Evolutionary conservation across 2,797 vertebrate species (phyloP), one percentile per base, ranked within the genome.

Genomic region (Scarus forsteni): DNA sequence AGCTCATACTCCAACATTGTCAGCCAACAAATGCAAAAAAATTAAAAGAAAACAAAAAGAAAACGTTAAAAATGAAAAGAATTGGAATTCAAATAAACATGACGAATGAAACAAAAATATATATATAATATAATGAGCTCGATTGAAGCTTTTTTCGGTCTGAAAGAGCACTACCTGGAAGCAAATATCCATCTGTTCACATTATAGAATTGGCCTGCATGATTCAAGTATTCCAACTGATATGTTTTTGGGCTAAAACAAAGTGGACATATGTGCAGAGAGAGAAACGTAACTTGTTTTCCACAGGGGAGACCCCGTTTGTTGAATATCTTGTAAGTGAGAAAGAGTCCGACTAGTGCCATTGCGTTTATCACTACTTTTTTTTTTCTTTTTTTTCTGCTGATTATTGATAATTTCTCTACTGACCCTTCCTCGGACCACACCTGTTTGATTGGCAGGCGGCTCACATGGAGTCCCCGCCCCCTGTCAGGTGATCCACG

Each of bases 191-290:
- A 97, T 96, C 95, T 93, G 95, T 99, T 99, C 98, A 99, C 98
- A 99, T 99, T 99, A 97, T 98, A 96, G 94, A 96, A 97, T 98
- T 98, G 97, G 98, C 98, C 97, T 99, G 97, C 96, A 97, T 97
- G 96, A 99, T 99, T 99, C 98, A 99, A 99, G 98, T 99, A 99
- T 99, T 98, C 95, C 94, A 97, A 98, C 97, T 98, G 98, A 99
- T 98, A 99, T 98, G 98, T 99, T 97, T 92, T 96, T 96, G 97
- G 98, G 97, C 96, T 95, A 97, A 98, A 98, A 97, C 94, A 98
- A 97, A 97, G 96, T 96, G 96, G 96, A 97, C 96, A 95, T 96
- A 97, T 97, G 97, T 99, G 97, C 97, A 98, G 96, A 96, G 95
- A 91, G 94, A 93, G 87, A 90, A 92, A 95, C 94, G 93, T 97